Evolutionary conservation across 1,140 invertebrate genomes (phyloP), one percentile per base, ranked within the genome.

Genomic region (Ruditapes philippinarum): DNA sequence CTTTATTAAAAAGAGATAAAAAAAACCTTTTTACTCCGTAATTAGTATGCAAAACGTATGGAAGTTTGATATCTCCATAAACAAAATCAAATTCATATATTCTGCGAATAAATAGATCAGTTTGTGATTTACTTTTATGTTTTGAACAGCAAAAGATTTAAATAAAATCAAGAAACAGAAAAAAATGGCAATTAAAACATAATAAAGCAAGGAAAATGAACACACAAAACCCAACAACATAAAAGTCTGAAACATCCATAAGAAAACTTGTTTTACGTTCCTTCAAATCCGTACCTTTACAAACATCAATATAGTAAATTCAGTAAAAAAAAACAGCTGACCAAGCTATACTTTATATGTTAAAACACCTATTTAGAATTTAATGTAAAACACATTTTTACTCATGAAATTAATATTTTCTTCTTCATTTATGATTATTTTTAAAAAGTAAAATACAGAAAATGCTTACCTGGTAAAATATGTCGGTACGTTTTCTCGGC

Each of bases 1-100:
- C 94, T 38, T 93, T 38, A 45, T 7, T 45, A 14, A 45, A 45
- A 7, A 45, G 14, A 7, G n/a, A n/a, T 7, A 5, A 45, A 7
- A 14, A 7, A 45, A 7, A 5, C 14, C 5, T 45, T 45, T 45
- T 5, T 14, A 7, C 9, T 11, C 9, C 9, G 49, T 11, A 51
- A 51, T 51, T 22, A 51, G 9, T 51, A 51, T 51, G 22, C 22
- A 12, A 12, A 22, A 12, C 9, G 22, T 9, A 12, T 9, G 22
- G 22, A 51, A 12, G 49, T 51, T 51, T 22, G 49, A 51, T 22
- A 12, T 57, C 19, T 57, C 17, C 19, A 19, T 9, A 57, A 57
- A 19, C 54, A 57, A 57, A 5, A n/a, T 4, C 5, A 57, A 57
- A 7, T 12, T 12, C 25, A 25, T 4, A 57, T 19, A 12, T n/a